Percentiles rank a stretch among this genome's conserved stretches.
Evolutionary conservation across 2,888 invertebrate species (phyloP).

Genomic region (Bibio marci): DNA sequence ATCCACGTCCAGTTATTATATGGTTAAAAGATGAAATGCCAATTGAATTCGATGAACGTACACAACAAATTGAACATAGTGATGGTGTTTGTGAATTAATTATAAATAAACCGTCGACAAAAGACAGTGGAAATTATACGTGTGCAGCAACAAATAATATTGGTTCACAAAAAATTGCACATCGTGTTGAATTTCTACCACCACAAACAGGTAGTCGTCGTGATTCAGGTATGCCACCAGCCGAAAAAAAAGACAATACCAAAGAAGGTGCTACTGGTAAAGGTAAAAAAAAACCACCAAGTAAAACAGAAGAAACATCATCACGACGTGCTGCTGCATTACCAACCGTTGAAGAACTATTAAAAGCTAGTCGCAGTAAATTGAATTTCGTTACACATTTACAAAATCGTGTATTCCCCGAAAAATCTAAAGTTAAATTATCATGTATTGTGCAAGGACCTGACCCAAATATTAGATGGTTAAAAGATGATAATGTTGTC

Average conservation of each 20-base stretch:
- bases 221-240: slow-evolving; percentile 16
- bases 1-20: slow-evolving; percentile 49
- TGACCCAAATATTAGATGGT: slow-evolving; percentile 57
- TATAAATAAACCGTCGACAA: slow-evolving; percentile 44
- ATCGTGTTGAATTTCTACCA: slow-evolving; percentile 46
- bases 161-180: slow-evolving; percentile 55
- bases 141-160: slow-evolving; percentile 51
- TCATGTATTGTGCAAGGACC: slow-evolving; percentile 63
- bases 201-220: slow-evolving; percentile 3
- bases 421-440: slow-evolving; percentile 57
- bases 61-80: slow-evolving; percentile 48
- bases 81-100: slow-evolving; percentile 60
- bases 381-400: slow-evolving; percentile 25
- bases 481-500: slow-evolving; percentile 42
- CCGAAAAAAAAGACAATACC: slow-evolving; percentile 21
- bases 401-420: slow-evolving; percentile 28
- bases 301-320: slow-evolving; percentile 2
- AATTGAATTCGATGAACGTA: slow-evolving; percentile 37
- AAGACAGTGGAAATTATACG: slow-evolving; percentile 34
- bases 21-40: slow-evolving; percentile 57
- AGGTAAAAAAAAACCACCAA: slow-evolving; percentile 11
- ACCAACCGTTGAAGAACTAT: slow-evolving; percentile 17
- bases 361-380: slow-evolving; percentile 23
- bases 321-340: slow-evolving; percentile 15
- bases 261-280: slow-evolving; percentile 13